A percentile compares a stretch with the other conserved stretches of the same genome.
Conservation (phyloP, 2,888 invertebrate genomes). For the Norana najaformis region DNA sequence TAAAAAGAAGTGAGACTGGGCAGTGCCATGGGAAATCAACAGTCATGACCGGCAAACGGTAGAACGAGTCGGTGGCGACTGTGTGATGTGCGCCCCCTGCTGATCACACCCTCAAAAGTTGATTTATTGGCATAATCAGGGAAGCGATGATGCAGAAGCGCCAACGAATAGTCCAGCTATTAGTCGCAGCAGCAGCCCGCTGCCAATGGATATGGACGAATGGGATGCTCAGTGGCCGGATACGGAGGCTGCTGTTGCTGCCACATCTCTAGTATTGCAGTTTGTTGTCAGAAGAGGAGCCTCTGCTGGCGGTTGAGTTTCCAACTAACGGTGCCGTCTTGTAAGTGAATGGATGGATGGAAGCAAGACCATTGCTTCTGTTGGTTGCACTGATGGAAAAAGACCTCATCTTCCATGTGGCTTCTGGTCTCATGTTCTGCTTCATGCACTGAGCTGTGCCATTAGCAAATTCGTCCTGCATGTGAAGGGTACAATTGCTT, state of each 20-base stretch:
- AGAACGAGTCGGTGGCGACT: background rate
- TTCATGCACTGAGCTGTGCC: background rate
- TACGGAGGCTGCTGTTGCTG: background rate
- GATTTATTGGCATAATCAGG: constrained; percentile 13
- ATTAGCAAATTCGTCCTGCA: background rate
- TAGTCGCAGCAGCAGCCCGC: background rate
- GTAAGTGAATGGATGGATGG: background rate
- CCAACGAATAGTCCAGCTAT: background rate
- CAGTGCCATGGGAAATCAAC: background rate
- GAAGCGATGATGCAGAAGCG: constrained; percentile 13
- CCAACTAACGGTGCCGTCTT: background rate
- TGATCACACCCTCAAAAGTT: background rate
- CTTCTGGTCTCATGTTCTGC: background rate
- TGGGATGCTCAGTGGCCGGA: background rate
- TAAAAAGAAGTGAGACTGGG: background rate
- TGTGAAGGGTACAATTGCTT: background rate
- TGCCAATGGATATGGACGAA: background rate
- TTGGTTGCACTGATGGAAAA: background rate
- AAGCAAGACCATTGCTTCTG: background rate
- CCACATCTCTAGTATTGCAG: background rate
- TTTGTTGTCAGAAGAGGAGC: background rate
- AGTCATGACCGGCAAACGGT: background rate
- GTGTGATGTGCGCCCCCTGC: background rate
- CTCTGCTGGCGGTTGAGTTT: background rate
- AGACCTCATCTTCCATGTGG: background rate